Evolutionary conservation across 1,140 invertebrate genomes (phyloP).

Genomic region (Ceratoteleas bidentatus): DNA sequence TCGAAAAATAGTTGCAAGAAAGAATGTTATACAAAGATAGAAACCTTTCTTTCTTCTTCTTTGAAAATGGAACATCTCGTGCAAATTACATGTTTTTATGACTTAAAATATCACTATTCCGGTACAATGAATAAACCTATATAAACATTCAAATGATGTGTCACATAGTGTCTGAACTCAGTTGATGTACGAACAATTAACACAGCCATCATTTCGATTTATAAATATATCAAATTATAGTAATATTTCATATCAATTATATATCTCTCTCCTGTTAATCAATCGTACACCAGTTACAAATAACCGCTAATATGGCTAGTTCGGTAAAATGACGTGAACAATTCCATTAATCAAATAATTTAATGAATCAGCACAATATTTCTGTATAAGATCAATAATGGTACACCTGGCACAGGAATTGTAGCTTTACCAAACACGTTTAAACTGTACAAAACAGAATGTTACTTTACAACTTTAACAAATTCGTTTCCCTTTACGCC

Average conservation of each 20-base stretch:
- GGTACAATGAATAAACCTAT: constrained; percentile 22
- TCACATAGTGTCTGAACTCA: constrained; percentile 7
- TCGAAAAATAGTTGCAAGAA: constrained; percentile 11
- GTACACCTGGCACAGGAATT: constrained; percentile 42
- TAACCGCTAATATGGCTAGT: constrained; percentile 44
- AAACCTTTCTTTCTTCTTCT: constrained; percentile 15
- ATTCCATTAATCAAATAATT: constrained; percentile 31
- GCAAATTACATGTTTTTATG: constrained; percentile 31
- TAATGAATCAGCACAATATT: constrained; percentile 27
- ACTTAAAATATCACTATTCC: constrained; percentile 19
- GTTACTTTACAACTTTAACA: neutral
- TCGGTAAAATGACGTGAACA: constrained; percentile 24
- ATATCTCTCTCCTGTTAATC: constrained; percentile 4
- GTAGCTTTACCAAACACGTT: constrained; percentile 21
- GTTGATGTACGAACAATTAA: constrained; percentile 22
- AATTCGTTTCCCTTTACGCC: neutral
- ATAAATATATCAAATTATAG: neutral
- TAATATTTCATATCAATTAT: constrained; percentile 4
- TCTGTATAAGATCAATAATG: constrained; percentile 17
- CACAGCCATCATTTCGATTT: neutral
- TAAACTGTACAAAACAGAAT: constrained; percentile 21
- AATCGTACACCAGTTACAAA: constrained; percentile 23
- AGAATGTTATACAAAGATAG: constrained; percentile 27
- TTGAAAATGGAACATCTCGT: constrained; percentile 35
- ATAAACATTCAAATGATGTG: constrained; percentile 22